Percentiles rank a stretch among this genome's conserved stretches.
Evolutionary conservation across 2,888 invertebrate genomes (phyloP).

Genomic region (Taphrorychus bicolor): DNA sequence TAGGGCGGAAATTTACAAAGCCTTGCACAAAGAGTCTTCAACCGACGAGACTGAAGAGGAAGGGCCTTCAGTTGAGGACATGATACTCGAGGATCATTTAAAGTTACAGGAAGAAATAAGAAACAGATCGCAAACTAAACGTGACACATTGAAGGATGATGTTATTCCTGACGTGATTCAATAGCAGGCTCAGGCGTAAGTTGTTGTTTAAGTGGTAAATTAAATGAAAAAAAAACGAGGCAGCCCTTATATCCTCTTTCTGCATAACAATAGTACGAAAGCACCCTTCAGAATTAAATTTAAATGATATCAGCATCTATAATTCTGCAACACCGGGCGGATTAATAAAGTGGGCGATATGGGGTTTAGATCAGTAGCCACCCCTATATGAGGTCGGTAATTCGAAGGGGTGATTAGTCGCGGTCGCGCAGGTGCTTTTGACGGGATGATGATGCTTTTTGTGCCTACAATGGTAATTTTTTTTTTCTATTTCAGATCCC

Average conservation of each 20-base stretch:
- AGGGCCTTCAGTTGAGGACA: constrained; percentile 50
- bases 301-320: constrained; percentile 39
- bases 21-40: constrained; percentile 54
- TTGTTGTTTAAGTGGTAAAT: background rate
- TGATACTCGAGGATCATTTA: constrained; percentile 53
- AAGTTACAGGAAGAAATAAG: constrained; percentile 52
- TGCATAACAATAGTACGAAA: constrained; percentile 20
- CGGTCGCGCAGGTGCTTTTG: constrained; percentile 37
- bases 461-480: background rate
- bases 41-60: constrained; percentile 51
- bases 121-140: background rate
- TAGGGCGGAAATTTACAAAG: constrained; percentile 69
- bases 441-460: background rate
- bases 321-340: constrained; percentile 20
- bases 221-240: background rate
- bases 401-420: constrained; percentile 31
- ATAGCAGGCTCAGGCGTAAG: too few relatives aligned
- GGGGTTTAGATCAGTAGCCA: constrained; percentile 23
- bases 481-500: background rate
- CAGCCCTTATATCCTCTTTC: background rate
- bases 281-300: constrained; percentile 23
- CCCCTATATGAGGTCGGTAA: constrained; percentile 21
- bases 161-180: background rate
- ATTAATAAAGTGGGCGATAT: constrained; percentile 26
- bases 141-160: background rate